Percentiles rank a stretch among this genome's conserved stretches.
Evolutionary conservation across 2,797 vertebrate species (phyloP).

Genomic region (Zenarchopterus dispar): DNA sequence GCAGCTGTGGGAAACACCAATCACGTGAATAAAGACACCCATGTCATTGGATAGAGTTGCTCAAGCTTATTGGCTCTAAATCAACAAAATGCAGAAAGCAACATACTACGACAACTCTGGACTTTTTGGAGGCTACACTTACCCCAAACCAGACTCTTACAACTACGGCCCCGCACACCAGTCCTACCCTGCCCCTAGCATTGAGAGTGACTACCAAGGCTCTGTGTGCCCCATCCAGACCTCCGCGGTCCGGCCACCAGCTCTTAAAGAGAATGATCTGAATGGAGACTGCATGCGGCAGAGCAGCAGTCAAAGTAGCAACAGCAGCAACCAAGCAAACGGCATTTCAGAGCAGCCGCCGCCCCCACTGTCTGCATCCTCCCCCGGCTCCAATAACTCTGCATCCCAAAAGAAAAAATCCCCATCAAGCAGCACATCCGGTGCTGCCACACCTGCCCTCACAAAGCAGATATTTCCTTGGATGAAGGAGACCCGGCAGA

Average conservation of each 20-base stretch:
- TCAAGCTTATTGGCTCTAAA: constrained; percentile 86
- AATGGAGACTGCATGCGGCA: constrained; percentile 95
- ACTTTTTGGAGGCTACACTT: constrained; percentile 96
- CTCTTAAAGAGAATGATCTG: constrained; percentile 90
- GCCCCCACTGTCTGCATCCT: constrained; percentile 88
- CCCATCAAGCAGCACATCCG: constrained; percentile 82
- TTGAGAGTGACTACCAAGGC: constrained; percentile 92
- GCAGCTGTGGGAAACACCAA: constrained; percentile 81
- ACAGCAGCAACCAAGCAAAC: constrained; percentile 78
- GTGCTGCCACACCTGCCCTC: constrained; percentile 85
- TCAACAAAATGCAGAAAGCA: constrained; percentile 96
- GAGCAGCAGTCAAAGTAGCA: constrained; percentile 76
- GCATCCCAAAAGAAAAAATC: constrained; percentile 90
- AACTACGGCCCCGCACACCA: constrained; percentile 90
- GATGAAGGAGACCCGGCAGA: constrained; percentile 98
- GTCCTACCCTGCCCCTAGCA: constrained; percentile 87
- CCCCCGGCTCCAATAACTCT: constrained; percentile 87
- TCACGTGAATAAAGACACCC: constrained; percentile 87
- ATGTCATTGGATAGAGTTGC: constrained; percentile 93
- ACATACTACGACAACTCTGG: constrained; percentile 98
- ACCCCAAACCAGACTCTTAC: constrained; percentile 94
- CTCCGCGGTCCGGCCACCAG: constrained; percentile 84
- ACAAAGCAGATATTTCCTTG: constrained; percentile 98
- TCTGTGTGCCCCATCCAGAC: constrained; percentile 95
- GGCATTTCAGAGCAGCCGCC: constrained; percentile 87